phyloP scores from a whole-genome alignment of 2,797 vertebrate species.

The Acrossocheilus wenchowensis region DNA sequence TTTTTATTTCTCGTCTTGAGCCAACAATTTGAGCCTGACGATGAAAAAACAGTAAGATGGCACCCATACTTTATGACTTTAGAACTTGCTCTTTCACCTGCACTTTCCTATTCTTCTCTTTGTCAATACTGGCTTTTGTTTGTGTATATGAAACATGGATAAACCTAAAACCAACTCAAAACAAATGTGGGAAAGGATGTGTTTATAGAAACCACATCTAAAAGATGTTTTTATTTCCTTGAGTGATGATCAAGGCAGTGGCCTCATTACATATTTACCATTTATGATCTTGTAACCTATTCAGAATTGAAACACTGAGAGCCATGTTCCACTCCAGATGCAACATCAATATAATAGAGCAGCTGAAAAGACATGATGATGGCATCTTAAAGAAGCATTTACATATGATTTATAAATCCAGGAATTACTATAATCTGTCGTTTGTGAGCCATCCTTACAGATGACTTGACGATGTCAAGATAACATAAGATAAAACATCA shows the following conservation, averaged over 20 bases:
- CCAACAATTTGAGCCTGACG: neutral
- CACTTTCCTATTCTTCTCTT: neutral
- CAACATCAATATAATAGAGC: neutral
- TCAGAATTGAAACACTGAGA: conserved; percentile 5
- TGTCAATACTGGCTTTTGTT: conserved; percentile 14
- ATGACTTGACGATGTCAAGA: neutral
- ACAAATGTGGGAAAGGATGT: neutral
- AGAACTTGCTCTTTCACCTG: neutral
- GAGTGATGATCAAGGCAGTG: neutral
- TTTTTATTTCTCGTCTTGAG: neutral
- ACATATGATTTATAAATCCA: neutral
- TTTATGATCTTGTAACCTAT: neutral
- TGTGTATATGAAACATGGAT: conserved; percentile 13
- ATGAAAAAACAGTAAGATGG: neutral
- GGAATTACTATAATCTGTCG: neutral
- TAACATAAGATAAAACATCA: too few species aligned
- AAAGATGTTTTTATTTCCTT: neutral
- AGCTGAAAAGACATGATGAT: neutral
- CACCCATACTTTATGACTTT: neutral
- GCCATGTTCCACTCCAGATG: neutral
- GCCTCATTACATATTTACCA: neutral
- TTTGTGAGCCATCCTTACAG: neutral
- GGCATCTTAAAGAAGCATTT: neutral
- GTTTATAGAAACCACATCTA: neutral
- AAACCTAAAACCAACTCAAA: neutral